Evolutionary conservation across 23 tunicate species (phyloP), one percentile per base, ranked within the genome.

Genomic region (Trididemnum miniatum): DNA sequence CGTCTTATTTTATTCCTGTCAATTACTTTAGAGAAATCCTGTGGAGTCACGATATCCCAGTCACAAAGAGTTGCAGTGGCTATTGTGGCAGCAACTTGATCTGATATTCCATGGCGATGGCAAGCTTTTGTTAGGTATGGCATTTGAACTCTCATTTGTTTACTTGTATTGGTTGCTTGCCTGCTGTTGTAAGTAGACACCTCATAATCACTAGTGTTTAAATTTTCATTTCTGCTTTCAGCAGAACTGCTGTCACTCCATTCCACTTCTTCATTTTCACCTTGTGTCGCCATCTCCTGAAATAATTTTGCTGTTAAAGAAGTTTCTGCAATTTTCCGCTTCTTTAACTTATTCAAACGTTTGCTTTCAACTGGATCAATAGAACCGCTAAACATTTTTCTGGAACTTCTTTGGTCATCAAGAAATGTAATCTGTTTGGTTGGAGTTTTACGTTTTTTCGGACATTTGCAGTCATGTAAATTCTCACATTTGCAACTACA

Each of bases 181-280:
- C 29, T 22, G 5, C 67, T 20, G 30, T 9, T 50, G 64, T 15
- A 20, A 36, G 22, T 34, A 15, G 50, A 20, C 0, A 3, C 67
- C 26, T 62, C 67, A 62, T 3, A 62, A 62, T 44, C 54, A 44
- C 67, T 12, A 62, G 28, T 62, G 67, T 62, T 62, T 62, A 26
- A 20, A 3, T 24, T 62, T 20, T 62, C 67, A 62, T 62, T 24
- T 62, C 28, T 26, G n/a, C 29, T 62, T 20, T 62, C 67, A 24
- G 67, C 67, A 62, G 67, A 22, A 62, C 67, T 62, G 67, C 67
- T 20, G 29, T 62, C 23, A 62, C 67, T 20, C 26, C 4, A n/a
- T 20, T 62, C 26, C 26, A 62, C 26, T 44, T 44, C 15, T 15
- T 7, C 54, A 44, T 44, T 7, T 44, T 44, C 54, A 15, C 54